Percentiles rank a stretch among this genome's conserved stretches.
phyloP scores from a whole-genome alignment of 2,888 invertebrate genomes.

The Fragum sueziense region DNA sequence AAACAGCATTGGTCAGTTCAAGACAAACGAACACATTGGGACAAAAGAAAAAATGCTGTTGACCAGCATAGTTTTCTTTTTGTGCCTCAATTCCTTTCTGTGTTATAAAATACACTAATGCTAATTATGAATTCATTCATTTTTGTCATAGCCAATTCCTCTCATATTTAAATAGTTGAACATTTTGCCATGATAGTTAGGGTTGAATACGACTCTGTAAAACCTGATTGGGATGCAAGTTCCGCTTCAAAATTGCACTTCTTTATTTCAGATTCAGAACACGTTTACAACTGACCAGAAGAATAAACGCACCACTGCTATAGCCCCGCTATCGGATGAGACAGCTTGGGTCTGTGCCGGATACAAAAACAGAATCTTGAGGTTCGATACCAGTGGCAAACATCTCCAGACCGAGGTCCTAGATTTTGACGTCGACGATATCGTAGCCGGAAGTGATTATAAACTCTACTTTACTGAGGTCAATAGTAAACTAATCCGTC shows the following conservation, averaged over 20 bases:
- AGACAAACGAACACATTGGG: no score
- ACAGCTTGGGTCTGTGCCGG: conserved; percentile 57
- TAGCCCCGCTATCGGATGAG: conserved; percentile 54
- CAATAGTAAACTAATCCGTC: conserved; percentile 53
- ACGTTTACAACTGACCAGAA: conserved; percentile 54
- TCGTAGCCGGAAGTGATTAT: conserved; percentile 45
- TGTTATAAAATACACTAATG: no score
- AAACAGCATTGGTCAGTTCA: conserved; percentile 55
- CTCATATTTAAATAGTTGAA: no score
- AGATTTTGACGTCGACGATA: conserved; percentile 58
- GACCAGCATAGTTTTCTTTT: no score
- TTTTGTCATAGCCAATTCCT: no score
- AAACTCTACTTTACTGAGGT: conserved; percentile 48
- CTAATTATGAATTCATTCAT: no score
- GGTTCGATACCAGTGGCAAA: conserved; percentile 39
- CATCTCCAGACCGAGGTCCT: conserved; percentile 45
- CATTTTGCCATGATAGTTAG: no score
- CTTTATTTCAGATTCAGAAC: conserved; percentile 35
- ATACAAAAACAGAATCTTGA: conserved; percentile 50
- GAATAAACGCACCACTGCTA: conserved; percentile 50
- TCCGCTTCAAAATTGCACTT: no score
- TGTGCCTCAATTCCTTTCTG: no score
- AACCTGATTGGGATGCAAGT: no score
- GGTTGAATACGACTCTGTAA: no score
- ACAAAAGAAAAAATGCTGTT: no score